Base-by-base conservation (phyloP, 1,140 invertebrate species). In the Littorina saxatilis region DNA sequence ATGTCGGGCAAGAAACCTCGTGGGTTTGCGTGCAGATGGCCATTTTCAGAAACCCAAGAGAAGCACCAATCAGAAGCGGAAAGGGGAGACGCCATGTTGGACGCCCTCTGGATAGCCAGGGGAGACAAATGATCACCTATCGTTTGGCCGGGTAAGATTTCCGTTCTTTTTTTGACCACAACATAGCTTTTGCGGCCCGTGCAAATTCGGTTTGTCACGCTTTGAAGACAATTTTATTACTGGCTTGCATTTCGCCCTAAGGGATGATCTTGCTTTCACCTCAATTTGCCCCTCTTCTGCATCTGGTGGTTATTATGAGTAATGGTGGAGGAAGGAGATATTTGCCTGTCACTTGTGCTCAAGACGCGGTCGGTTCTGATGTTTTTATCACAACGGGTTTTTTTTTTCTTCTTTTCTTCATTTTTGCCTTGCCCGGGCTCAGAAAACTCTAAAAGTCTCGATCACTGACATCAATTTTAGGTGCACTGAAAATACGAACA, bases 191-290 rank as follows among this genome's bases (percentile, higher is more conserved):
- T 47, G 39, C 70, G 23, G n/a, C 40, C 2, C 29, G 47, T 37
- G 70, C 70, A 73, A 73, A 73, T 73, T 73, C 70, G 70, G 70
- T 47, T 73, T 73, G 70, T 73, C 70, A 73, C 70, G 70, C 70
- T 73, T 73, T 27, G 40, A 73, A 73, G 70, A 73, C 40, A 73
- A 73, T 73, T 43, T 73, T 39, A 73, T 73, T 73, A 73, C 37
- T 29, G 40, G 70, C 70, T 73, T 73, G 70, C 70, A 32, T 73
- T 73, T 73, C 70, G 70, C 70, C 70, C 43, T 27, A 0, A n/a
- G 40, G 70, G 70, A n/a, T 52, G 70, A 73, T 39, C 70, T 29
- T n/a, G 70, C 70, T 73, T 39, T 73, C 70, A 73, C 70, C 43
- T 73, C 70, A 73, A 73, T 73, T 73, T 73, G 70, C 50, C 70